phyloP scores from a whole-genome alignment of 2,888 invertebrate genomes.

The Bimastos eiseni region DNA sequence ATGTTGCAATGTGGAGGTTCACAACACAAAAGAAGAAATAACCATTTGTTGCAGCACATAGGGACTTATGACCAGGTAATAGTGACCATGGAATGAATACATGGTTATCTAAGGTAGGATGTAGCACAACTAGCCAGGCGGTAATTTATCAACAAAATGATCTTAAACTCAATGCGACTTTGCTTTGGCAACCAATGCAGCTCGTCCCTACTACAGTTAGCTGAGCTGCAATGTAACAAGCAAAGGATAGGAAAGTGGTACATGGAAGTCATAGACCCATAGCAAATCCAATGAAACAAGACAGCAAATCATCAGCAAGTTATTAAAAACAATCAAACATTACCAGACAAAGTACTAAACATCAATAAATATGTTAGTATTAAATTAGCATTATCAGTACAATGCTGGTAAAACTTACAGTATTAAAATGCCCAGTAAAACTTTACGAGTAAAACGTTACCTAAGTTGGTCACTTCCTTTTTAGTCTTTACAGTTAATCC shows the following conservation, averaged over 20 bases:
- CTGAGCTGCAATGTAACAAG: background rate
- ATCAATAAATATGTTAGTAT: too few relatives aligned
- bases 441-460: background rate
- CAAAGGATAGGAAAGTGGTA: background rate
- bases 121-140: too few relatives aligned
- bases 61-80: too few relatives aligned
- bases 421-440: background rate
- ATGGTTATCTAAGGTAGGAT: too few relatives aligned
- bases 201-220: too few relatives aligned
- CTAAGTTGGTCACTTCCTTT: conserved; percentile 10
- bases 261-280: background rate
- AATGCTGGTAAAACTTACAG: background rate
- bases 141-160: too few relatives aligned
- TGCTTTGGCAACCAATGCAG: too few relatives aligned
- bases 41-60: too few relatives aligned
- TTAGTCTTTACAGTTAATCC: background rate
- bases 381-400: background rate
- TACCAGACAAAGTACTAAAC: background rate
- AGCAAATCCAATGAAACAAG: background rate
- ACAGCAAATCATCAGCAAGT: background rate
- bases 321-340: background rate
- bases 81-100: too few relatives aligned
- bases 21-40: too few relatives aligned
- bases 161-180: too few relatives aligned
- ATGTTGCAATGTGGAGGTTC: too few relatives aligned